Base-by-base conservation (phyloP, 2,888 invertebrate genomes). In the Dicyrtomina minuta region DNA sequence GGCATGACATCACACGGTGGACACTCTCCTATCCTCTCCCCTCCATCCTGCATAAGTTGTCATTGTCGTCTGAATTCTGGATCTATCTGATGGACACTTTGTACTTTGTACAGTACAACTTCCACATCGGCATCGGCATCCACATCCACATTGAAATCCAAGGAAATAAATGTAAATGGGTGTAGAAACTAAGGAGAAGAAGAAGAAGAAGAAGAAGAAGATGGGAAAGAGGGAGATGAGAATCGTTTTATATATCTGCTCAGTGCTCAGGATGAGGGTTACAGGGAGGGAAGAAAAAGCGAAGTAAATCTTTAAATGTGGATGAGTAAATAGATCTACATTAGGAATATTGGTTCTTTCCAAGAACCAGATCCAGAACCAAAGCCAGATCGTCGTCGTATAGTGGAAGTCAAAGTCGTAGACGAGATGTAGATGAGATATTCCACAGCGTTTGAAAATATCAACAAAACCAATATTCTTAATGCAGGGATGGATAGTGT, bases 321-420 rank as follows among this genome's bases (percentile, higher is more conserved):
- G 55, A 65, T 65, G 39, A 65, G 65, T 65, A 65, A 65, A 65
- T 65, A 65, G 65, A 65, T 65, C 55, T 65, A 33, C 65, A 65
- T 65, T 65, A 65, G 65, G 43, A 65, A 62, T 62, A 62, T 62
- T 62, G 58, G 64, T 33, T 53, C 27, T n/a, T 58, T 17, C 39
- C 27, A 46, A 20, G 46, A 20, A 12, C n/a, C n/a, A 43, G 13
- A 43, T n/a, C n/a, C n/a, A n/a, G n/a, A n/a, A n/a, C n/a, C n/a
- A n/a, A n/a, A n/a, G n/a, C n/a, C 33, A 33, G 33, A 33, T 33
- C 33, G 33, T 33, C 33, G 33, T 33, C 33, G 33, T 33, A 33
- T 33, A 12, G 46, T 17, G n/a, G 46, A 6, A 17, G 46, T n/a
- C 5, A 12, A 46, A 20, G 20, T n/a, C 17, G 58, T 39, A 17